Evolutionary conservation across 2,113 vertebrate species (phyloP), one percentile per base, ranked within the genome.

Genomic region (Malurus melanocephalus): DNA sequence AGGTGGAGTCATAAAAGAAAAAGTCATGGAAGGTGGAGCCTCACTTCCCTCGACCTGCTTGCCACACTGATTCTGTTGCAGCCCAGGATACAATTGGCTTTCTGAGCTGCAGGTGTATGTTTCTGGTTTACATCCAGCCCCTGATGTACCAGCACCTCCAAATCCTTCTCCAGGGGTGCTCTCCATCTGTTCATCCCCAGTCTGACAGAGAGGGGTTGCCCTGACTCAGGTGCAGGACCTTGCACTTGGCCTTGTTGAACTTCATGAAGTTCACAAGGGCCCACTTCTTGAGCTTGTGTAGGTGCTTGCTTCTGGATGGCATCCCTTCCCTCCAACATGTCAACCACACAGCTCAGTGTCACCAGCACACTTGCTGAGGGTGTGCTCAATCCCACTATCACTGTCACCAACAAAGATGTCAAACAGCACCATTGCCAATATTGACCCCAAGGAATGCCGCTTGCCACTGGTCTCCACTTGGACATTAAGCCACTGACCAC

Each of bases 331-430:
- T 17, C 13, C 48, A 32, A 21, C 1, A 1, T 13, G 32, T 35
- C 32, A 35, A 35, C 48, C 32, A 8, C 40, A 27, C 7, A 52
- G 21, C 13, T 35, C 2, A 1, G 32, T 16, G 46, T 21, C 66
- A 61, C 11, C 56, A 38, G 38, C 4, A 11, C 32, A 62, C n/a
- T 2, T 62, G n/a, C 13, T 62, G 57, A 32, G 27, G 27, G 6
- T 38, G 17, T 0, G 0, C n/a, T n/a, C 0, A 0, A 55, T 46
- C 22, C 40, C 14, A 7, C 27, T 32, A 27, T 4, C 40, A 24
- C 11, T 16, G 76, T 22, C 57, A n/a, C 40, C 40, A 26, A 24
- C 6, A n/a, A 64, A 55, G 49, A 38, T 6, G 27, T n/a, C 24
- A 53, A 55, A 72, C 10, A 43, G 21, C 1, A 3, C 17, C 48